Evolutionary conservation across 2,888 invertebrate genomes (phyloP).

Genomic region (Amphipoea oculea): DNA sequence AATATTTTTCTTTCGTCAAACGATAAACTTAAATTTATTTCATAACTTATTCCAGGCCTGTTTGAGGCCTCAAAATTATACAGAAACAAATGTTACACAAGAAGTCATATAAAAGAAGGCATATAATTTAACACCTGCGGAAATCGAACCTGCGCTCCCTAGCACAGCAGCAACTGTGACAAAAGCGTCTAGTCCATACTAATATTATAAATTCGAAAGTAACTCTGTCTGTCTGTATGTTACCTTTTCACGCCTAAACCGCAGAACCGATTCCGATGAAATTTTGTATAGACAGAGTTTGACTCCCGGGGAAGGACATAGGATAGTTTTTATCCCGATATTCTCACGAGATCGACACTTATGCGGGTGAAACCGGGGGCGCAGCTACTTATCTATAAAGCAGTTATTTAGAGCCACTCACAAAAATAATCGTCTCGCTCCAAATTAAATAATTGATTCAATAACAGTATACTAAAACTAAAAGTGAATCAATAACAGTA

Average conservation of each 20-base stretch:
- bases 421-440: not conserved
- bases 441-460: constrained; percentile 1
- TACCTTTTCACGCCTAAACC: no score
- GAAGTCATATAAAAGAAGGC: not conserved
- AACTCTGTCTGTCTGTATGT: no score
- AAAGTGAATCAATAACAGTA: constrained; percentile 5
- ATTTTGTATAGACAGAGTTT: no score
- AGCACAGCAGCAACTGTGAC: not conserved
- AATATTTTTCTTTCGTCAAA: no score
- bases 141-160: not conserved
- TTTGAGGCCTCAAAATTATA: not conserved
- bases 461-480: constrained; percentile 25
- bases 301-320: no score
- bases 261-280: no score
- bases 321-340: no score
- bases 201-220: no score
- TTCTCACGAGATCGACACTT: no score
- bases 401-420: not conserved
- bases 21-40: no score
- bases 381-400: not conserved
- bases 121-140: not conserved
- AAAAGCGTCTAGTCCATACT: not conserved
- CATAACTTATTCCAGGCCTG: no score
- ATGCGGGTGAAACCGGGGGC: no score
- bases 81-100: not conserved